Conservation (phyloP, 2,113 vertebrate species). For the Camarhynchus parvulus region DNA sequence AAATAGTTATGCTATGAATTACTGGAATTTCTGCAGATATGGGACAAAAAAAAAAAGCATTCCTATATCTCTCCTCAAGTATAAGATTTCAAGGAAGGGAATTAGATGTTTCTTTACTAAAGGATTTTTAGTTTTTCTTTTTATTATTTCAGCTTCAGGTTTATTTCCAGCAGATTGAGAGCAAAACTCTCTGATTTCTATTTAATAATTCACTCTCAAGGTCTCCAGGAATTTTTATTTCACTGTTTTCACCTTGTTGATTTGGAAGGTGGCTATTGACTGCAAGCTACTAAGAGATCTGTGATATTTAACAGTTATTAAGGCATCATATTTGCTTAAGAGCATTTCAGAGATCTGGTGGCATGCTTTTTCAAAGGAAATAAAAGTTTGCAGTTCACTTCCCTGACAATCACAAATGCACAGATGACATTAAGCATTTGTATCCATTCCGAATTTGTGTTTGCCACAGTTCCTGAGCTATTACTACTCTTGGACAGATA, state of each 20-base stretch:
- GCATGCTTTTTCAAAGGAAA: neutral
- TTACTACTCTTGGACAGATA: neutral
- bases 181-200: neutral
- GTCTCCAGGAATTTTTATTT: neutral
- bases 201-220: neutral
- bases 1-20: slow-evolving; percentile 20
- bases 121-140: neutral
- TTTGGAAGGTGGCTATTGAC: neutral
- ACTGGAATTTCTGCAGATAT: neutral
- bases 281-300: neutral
- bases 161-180: neutral
- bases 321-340: neutral
- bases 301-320: neutral
- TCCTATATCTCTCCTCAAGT: neutral
- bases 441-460: neutral
- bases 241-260: neutral
- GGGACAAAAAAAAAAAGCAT: neutral
- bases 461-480: neutral
- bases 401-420: neutral
- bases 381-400: neutral
- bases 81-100: neutral
- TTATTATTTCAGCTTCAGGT: neutral
- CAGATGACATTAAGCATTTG: neutral
- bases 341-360: neutral
- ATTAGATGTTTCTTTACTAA: neutral